These are phyloP conservation scores for Cathartes aura DNA, from an alignment of 2,113 vertebrate genomes.

Conservation along the genomic window DNA sequence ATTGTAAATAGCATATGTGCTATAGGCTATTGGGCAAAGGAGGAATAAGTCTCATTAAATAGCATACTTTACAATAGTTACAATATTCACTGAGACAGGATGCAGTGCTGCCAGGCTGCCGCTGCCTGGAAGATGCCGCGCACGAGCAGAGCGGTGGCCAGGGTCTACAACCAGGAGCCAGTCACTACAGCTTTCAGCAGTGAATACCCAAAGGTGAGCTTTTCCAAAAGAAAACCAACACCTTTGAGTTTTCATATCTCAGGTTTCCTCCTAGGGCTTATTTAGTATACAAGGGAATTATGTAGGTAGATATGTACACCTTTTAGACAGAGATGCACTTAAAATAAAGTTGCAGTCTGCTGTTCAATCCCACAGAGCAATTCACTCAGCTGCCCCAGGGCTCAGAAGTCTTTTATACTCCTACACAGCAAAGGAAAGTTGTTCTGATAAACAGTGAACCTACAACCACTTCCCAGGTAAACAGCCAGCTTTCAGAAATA, in stretches of 20 bases:
- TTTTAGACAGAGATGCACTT: not conserved
- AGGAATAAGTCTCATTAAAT: not conserved
- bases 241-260: not conserved
- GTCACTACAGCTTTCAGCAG: not conserved
- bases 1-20: not conserved
- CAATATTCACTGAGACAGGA: no score
- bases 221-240: not conserved
- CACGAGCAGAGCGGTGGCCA: not conserved
- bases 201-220: not conserved
- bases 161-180: not conserved
- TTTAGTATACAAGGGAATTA: not conserved
- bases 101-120: not conserved
- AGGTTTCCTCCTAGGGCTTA: not conserved
- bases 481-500: not conserved
- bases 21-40: not conserved
- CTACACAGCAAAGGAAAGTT: not conserved
- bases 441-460: not conserved
- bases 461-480: not conserved
- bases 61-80: not conserved
- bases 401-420: not conserved
- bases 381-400: not conserved
- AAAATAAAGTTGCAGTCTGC: not conserved
- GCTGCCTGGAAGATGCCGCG: fast-evolving
- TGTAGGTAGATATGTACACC: not conserved
- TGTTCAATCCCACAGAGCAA: not conserved